Percentiles rank a stretch among this genome's conserved stretches.
Evolutionary conservation across 2,113 vertebrate genomes (phyloP).

Genomic region (Corythaixoides concolor): DNA sequence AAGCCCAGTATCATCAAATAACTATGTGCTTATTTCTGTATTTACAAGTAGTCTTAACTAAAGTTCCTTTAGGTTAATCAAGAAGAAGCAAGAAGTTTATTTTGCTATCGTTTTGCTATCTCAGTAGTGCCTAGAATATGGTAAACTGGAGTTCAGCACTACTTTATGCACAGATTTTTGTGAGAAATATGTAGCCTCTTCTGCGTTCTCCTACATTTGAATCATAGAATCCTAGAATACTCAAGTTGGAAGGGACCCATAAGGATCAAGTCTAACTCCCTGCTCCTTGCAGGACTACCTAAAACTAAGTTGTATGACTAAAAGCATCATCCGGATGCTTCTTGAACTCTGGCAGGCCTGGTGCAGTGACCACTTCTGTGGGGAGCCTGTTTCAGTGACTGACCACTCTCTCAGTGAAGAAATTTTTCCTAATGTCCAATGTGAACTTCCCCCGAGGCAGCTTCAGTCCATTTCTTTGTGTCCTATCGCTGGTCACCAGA

Average conservation of each 20-base stretch:
- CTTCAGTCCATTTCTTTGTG: neutral
- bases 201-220: neutral
- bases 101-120: neutral
- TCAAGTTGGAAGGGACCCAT: neutral
- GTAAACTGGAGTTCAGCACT: neutral
- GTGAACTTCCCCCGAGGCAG: neutral
- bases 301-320: neutral
- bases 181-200: neutral
- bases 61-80: neutral
- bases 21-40: neutral
- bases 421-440: neutral
- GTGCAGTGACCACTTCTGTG: neutral
- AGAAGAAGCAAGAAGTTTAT: neutral
- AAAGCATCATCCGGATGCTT: neutral
- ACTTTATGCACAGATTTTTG: neutral
- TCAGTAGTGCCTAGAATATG: neutral
- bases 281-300: neutral
- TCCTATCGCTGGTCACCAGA: neutral
- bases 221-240: neutral
- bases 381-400: neutral
- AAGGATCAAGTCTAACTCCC: neutral
- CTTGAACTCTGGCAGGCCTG: neutral
- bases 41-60: neutral
- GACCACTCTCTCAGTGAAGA: neutral
- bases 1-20: neutral